A percentile compares a stretch with the other conserved stretches of the same genome.
These are phyloP conservation scores for Phalanger gymnotis DNA, from an alignment of 2,797 vertebrate species.

Conservation along the genomic window DNA sequence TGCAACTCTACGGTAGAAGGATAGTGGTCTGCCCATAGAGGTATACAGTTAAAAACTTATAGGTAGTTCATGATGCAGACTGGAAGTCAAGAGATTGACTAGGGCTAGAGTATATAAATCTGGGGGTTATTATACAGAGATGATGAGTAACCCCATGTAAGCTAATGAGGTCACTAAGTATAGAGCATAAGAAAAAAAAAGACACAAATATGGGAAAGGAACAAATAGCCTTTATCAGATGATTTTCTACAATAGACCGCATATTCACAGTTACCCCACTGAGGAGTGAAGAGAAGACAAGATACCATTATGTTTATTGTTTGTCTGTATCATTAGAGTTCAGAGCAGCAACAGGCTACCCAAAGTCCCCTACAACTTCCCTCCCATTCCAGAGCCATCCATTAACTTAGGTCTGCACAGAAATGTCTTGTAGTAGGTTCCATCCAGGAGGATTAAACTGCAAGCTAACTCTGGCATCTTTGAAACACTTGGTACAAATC, in stretches of 20 bases:
- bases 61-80: neutral
- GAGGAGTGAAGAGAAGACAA: neutral
- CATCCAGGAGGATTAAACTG: constrained; percentile 51
- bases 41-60: neutral
- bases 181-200: neutral
- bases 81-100: neutral
- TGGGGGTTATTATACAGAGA: neutral
- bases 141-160: neutral
- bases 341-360: neutral
- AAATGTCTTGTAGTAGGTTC: constrained; percentile 24
- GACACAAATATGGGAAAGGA: neutral
- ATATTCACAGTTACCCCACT: neutral
- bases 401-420: neutral
- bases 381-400: neutral
- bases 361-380: neutral
- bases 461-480: constrained; percentile 52
- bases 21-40: neutral
- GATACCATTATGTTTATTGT: neutral
- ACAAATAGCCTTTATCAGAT: neutral
- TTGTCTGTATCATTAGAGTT: neutral
- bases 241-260: neutral
- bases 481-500: constrained; percentile 69
- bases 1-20: neutral
- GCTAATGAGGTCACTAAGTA: neutral
- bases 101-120: neutral